phyloP scores from a whole-genome alignment of 2,888 invertebrate species.

The Drosophila seclusa region DNA sequence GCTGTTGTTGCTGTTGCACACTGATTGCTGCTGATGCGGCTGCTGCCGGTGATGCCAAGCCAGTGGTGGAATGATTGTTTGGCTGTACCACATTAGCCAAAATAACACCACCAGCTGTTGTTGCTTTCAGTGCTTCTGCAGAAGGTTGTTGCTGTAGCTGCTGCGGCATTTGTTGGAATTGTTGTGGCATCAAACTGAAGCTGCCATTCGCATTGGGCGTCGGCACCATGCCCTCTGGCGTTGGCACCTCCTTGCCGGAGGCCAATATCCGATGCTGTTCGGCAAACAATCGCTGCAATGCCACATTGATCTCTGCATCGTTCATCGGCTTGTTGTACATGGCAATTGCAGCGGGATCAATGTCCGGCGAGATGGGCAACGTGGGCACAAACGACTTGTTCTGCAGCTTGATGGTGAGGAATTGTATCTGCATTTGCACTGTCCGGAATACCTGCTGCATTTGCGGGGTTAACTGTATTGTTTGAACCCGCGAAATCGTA shows the following conservation, averaged over 20 bases:
- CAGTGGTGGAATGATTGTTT: slow-evolving; percentile 83
- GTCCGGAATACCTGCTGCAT: slow-evolving; percentile 89
- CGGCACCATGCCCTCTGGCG: slow-evolving; percentile 85
- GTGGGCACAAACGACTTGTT: slow-evolving; percentile 83
- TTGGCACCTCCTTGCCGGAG: slow-evolving; percentile 89
- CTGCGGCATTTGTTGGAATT: slow-evolving; percentile 58
- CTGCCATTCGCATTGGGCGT: slow-evolving; percentile 79
- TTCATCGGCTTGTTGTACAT: slow-evolving; percentile 85
- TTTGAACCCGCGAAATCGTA: slow-evolving; percentile 88
- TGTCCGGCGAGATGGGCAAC: slow-evolving; percentile 82
- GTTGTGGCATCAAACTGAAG: slow-evolving; percentile 74
- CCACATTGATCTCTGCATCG: slow-evolving; percentile 86
- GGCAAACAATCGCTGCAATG: slow-evolving; percentile 87
- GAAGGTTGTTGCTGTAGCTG: slow-evolving; percentile 52
- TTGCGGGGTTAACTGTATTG: slow-evolving; percentile 90
- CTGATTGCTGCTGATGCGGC: slow-evolving; percentile 62
- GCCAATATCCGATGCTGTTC: slow-evolving; percentile 90
- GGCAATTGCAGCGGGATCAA: slow-evolving; percentile 83
- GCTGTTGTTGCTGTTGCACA: slow-evolving; percentile 81
- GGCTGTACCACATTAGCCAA: slow-evolving; percentile 84
- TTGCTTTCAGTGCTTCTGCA: slow-evolving; percentile 50
- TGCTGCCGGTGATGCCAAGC: slow-evolving; percentile 64
- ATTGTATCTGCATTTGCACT: slow-evolving; percentile 89
- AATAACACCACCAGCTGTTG: slow-evolving; percentile 51
- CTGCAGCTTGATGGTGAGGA: slow-evolving; percentile 86